phyloP scores from a whole-genome alignment of 2,797 vertebrate species.

The Sebastes variabilis region DNA sequence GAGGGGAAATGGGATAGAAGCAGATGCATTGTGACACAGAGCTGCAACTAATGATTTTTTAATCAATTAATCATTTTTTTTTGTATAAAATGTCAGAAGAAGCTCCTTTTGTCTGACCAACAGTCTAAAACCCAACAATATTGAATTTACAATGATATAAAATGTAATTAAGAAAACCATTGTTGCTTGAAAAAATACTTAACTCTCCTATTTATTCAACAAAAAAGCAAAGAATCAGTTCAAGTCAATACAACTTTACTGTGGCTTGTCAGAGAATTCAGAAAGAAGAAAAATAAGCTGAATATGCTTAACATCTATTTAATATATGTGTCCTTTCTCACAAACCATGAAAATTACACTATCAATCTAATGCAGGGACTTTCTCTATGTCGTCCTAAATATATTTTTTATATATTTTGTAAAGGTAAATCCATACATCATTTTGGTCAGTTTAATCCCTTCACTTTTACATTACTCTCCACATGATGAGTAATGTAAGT shows the following conservation, averaged over 20 bases:
- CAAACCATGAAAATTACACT: background rate
- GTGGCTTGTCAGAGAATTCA: background rate
- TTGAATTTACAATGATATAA: background rate
- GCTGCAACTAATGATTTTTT: background rate
- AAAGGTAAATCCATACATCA: background rate
- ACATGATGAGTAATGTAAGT: background rate
- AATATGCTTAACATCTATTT: background rate
- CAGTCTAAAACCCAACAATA: background rate
- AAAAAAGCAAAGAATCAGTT: background rate
- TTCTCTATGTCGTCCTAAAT: background rate
- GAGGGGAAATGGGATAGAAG: background rate
- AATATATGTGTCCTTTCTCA: background rate
- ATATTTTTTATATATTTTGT: background rate
- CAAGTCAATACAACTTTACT: background rate
- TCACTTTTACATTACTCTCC: background rate
- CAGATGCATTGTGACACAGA: background rate
- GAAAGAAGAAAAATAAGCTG: background rate
- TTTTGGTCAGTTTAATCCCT: background rate
- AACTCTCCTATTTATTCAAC: background rate
- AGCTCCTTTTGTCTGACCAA: background rate
- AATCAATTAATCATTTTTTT: background rate
- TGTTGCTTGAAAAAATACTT: background rate
- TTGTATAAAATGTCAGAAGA: background rate
- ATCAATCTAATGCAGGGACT: fast-evolving
- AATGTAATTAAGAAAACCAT: background rate